phyloP scores from a whole-genome alignment of 2,113 vertebrate species.

The Pluvialis apricaria region DNA sequence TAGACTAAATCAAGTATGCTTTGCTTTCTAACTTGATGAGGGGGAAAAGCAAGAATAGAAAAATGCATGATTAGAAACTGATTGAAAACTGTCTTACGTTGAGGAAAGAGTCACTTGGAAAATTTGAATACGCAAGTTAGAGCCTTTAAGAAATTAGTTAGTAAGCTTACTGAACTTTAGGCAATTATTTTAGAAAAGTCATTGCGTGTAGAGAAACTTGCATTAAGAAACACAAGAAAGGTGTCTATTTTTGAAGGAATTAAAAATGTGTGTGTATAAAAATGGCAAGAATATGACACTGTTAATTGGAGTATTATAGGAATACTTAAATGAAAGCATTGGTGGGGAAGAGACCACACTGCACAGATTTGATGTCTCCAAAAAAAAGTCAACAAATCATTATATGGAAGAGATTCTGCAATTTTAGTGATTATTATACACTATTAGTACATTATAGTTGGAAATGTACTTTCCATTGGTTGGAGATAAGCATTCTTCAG shows the following conservation, averaged over 20 bases:
- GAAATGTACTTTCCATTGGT: not conserved
- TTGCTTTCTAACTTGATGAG: conserved; percentile 23
- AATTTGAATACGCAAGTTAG: not conserved
- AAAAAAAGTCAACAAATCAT: not conserved
- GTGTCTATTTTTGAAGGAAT: not conserved
- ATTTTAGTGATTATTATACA: not conserved
- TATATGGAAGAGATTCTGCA: not conserved
- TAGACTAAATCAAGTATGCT: conserved; percentile 9
- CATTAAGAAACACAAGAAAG: not conserved
- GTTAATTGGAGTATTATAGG: not conserved
- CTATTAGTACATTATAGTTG: not conserved
- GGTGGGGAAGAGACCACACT: not conserved
- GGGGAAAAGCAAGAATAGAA: conserved; percentile 9
- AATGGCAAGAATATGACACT: not conserved
- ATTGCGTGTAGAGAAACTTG: not conserved
- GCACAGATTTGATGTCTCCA: not conserved
- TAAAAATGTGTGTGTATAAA: not conserved
- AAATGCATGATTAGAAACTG: not conserved
- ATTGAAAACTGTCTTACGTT: not conserved
- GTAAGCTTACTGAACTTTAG: not conserved
- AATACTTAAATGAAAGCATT: not conserved
- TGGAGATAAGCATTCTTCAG: not conserved
- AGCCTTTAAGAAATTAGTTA: not conserved
- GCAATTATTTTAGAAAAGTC: not conserved
- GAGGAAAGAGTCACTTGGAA: not conserved